phyloP scores from a whole-genome alignment of 2,888 invertebrate genomes.

The Cataglyphis albicans region DNA sequence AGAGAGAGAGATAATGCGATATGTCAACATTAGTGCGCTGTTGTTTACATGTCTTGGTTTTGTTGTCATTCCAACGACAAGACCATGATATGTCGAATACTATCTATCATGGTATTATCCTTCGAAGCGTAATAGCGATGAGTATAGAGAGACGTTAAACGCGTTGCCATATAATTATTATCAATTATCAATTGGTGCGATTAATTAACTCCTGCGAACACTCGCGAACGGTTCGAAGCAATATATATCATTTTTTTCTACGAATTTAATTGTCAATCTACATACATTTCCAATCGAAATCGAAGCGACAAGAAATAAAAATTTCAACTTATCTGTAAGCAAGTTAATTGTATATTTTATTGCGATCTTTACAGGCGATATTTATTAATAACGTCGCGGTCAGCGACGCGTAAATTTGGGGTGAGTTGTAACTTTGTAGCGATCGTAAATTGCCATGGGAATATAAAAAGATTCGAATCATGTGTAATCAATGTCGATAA shows the following conservation, averaged over 20 bases:
- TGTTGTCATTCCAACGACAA: not conserved
- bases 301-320: not conserved
- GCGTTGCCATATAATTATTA: not conserved
- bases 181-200: not conserved
- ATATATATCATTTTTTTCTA: no score
- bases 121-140: not conserved
- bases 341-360: not conserved
- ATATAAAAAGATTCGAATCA: not conserved
- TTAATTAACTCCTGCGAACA: not conserved
- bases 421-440: not conserved
- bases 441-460: not conserved
- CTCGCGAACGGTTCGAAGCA: not conserved
- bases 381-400: not conserved
- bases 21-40: not conserved
- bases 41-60: not conserved
- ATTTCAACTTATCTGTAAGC: not conserved
- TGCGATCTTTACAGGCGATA: not conserved
- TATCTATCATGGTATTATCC: not conserved
- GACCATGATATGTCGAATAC: not conserved
- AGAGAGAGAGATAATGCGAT: no score
- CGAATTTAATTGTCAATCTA: not conserved
- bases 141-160: not conserved
- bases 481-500: not conserved
- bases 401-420: not conserved
- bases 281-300: not conserved